phyloP scores from a whole-genome alignment of 2,797 vertebrate genomes.

The Adrianichthys oophorus region DNA sequence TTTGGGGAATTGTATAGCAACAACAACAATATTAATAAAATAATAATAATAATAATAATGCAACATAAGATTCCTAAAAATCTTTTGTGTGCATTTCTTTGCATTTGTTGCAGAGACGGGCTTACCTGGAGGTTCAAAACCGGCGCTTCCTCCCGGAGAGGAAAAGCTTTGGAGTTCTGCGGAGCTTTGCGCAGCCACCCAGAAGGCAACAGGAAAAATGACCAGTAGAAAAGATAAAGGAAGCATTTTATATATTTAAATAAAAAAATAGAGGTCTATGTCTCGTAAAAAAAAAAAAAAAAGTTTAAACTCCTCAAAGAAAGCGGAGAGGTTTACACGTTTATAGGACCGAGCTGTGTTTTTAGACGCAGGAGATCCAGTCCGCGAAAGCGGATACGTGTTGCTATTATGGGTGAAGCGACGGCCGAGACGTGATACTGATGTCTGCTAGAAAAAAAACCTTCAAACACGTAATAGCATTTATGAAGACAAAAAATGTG shows the following conservation, averaged over 20 bases:
- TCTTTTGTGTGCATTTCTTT: too few relatives aligned
- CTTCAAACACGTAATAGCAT: background rate
- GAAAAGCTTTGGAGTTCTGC: conserved; percentile 52
- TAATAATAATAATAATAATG: too few relatives aligned
- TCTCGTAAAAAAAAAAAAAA: conserved; percentile 4
- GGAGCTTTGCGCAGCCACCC: conserved; percentile 49
- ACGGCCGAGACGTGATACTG: conserved; percentile 45
- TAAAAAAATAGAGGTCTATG: background rate
- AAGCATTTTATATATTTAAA: conserved; percentile 43
- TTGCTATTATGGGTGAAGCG: conserved; percentile 59
- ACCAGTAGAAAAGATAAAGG: conserved; percentile 51
- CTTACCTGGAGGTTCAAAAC: conserved; percentile 57
- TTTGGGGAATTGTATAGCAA: too few relatives aligned
- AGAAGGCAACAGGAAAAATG: conserved; percentile 55
- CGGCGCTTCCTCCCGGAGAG: conserved; percentile 35
- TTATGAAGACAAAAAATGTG: background rate
- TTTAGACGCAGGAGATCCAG: conserved; percentile 19
- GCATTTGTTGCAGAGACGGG: background rate
- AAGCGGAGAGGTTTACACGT: conserved; percentile 12
- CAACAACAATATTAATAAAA: too few relatives aligned
- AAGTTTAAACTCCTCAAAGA: conserved; percentile 17
- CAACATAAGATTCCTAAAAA: too few relatives aligned
- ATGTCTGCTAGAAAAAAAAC: conserved; percentile 30
- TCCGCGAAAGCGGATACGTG: conserved; percentile 52
- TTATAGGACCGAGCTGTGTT: background rate